Evolutionary conservation across 2,888 invertebrate genomes (phyloP).

Genomic region (Caenorhabditis sulstoni): DNA sequence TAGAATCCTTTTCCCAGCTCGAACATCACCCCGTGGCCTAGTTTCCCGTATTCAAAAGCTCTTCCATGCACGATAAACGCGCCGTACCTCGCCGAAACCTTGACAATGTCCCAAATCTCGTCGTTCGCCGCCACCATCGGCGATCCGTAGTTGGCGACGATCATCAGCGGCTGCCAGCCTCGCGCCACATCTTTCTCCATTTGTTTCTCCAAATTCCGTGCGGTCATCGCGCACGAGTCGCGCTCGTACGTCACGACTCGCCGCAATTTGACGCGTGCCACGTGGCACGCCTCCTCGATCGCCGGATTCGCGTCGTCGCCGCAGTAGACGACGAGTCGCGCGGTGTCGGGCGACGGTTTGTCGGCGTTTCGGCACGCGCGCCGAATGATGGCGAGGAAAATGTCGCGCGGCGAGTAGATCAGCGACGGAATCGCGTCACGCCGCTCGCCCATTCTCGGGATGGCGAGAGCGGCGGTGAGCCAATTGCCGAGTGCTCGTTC

Average conservation of each 20-base stretch:
- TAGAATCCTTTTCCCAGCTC: too few species aligned
- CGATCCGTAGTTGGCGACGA: slow-evolving; percentile 55
- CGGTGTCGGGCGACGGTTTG: slow-evolving; percentile 6
- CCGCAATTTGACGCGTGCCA: slow-evolving; percentile 37
- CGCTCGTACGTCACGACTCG: slow-evolving; percentile 35
- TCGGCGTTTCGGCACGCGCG: slow-evolving; percentile 14
- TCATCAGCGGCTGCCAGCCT: slow-evolving; percentile 36
- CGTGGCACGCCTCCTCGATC: slow-evolving; percentile 47
- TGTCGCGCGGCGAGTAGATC: slow-evolving; percentile 40
- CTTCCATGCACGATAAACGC: background rate
- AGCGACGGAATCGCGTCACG: slow-evolving; percentile 37
- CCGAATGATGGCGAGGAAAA: slow-evolving; percentile 33
- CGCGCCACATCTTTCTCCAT: slow-evolving; percentile 48
- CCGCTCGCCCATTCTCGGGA: slow-evolving; percentile 40
- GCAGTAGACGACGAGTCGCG: slow-evolving; percentile 47
- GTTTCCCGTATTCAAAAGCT: background rate
- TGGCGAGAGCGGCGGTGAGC: slow-evolving; percentile 31
- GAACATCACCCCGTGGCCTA: too few species aligned
- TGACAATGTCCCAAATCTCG: slow-evolving; percentile 40
- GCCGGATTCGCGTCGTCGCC: slow-evolving; percentile 46
- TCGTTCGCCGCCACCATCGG: slow-evolving; percentile 47
- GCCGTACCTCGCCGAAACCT: slow-evolving; percentile 13
- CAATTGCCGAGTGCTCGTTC: slow-evolving; percentile 42
- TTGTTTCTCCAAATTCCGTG: slow-evolving; percentile 39
- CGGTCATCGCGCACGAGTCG: slow-evolving; percentile 46